Percentiles rank a stretch among this genome's conserved stretches.
phyloP scores from a whole-genome alignment of 2,797 vertebrate genomes.

The Girardinus metallicus region DNA sequence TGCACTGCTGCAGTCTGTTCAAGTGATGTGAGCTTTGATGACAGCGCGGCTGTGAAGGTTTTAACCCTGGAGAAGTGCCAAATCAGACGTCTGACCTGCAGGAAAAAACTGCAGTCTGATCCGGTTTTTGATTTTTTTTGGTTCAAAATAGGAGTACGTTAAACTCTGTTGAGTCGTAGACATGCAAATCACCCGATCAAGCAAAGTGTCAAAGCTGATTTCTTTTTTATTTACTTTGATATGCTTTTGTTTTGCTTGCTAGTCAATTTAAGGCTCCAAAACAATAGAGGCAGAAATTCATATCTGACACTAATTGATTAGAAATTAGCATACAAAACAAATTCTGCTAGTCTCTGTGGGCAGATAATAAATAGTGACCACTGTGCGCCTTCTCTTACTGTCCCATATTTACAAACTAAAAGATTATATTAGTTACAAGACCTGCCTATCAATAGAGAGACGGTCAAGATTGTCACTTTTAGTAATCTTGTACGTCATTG shows the following conservation, averaged over 20 bases:
- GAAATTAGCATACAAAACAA: background rate
- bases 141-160: constrained; percentile 16
- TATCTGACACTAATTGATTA: background rate
- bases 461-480: too few relatives aligned
- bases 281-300: background rate
- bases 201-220: background rate
- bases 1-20: constrained; percentile 11
- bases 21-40: constrained; percentile 14
- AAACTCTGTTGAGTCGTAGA: constrained; percentile 15
- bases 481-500: background rate
- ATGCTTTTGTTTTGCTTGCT: background rate
- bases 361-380: background rate
- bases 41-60: constrained; percentile 23
- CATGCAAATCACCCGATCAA: constrained; percentile 18
- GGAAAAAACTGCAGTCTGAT: constrained; percentile 3
- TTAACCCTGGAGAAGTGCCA: constrained; percentile 4
- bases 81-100: constrained; percentile 8
- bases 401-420: background rate
- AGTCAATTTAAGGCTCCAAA: background rate
- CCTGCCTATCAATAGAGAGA: background rate
- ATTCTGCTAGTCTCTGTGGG: background rate
- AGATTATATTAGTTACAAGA: background rate
- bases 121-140: background rate
- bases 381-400: background rate
- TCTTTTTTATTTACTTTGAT: background rate